These are phyloP conservation scores for Panorpa germanica DNA, from an alignment of 2,888 invertebrate species.

Conservation along the genomic window DNA sequence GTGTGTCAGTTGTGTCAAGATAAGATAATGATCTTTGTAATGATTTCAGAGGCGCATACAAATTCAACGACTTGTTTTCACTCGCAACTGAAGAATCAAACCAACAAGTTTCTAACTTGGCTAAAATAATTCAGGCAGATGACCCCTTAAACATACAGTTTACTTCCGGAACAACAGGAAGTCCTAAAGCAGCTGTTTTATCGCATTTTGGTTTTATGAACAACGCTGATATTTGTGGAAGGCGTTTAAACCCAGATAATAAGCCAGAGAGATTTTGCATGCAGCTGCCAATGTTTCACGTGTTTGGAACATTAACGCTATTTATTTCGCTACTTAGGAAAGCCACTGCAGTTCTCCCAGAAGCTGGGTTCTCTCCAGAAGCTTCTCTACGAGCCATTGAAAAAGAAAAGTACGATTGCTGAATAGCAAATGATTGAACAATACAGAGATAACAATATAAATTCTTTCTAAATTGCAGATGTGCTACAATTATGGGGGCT, in stretches of 20 bases:
- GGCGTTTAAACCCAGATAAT: no score
- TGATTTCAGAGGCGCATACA: slow-evolving; percentile 21
- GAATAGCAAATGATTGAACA: slow-evolving; percentile 4
- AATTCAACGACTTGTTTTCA: slow-evolving; percentile 18
- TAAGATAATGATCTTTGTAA: slow-evolving; percentile 3
- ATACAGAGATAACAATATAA: not conserved
- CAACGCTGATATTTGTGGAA: no score
- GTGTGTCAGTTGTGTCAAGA: not conserved
- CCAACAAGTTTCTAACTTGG: slow-evolving; percentile 22
- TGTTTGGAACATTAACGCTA: slow-evolving; percentile 54
- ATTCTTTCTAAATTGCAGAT: slow-evolving; percentile 26
- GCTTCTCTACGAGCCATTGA: slow-evolving; percentile 43
- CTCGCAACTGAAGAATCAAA: slow-evolving; percentile 13
- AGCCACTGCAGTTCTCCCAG: slow-evolving; percentile 37
- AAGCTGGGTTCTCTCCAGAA: slow-evolving; percentile 37
- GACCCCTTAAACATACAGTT: slow-evolving; percentile 64
- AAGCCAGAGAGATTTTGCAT: slow-evolving; percentile 8
- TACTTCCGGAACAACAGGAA: slow-evolving; percentile 48
- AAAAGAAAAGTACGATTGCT: slow-evolving; percentile 40
- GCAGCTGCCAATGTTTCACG: slow-evolving; percentile 66
- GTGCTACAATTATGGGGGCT: slow-evolving; percentile 55
- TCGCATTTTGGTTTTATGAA: slow-evolving; percentile 62
- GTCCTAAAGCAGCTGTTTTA: slow-evolving; percentile 58
- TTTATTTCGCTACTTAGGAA: slow-evolving; percentile 39
- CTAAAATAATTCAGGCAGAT: slow-evolving; percentile 40